Evolutionary conservation across 2,797 vertebrate genomes (phyloP).

Genomic region (Myiothlypis chrysogaster): DNA sequence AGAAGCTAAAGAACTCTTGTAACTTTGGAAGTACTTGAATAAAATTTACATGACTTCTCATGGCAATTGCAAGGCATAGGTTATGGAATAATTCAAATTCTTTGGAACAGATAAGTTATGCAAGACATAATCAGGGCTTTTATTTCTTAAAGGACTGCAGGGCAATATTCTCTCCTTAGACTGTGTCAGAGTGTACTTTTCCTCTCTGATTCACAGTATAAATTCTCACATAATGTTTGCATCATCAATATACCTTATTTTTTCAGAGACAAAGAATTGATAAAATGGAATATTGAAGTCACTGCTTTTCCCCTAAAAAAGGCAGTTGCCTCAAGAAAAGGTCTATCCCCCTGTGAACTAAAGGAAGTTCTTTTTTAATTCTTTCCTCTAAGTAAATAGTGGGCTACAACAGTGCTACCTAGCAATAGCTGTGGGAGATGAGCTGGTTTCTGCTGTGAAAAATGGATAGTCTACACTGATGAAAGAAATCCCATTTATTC

Average conservation of each 20-base stretch:
- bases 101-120: not conserved
- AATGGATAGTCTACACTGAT: not conserved
- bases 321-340: not conserved
- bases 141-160: not conserved
- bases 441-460: not conserved
- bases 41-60: not conserved
- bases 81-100: constrained; percentile 17
- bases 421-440: not conserved
- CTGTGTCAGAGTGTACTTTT: not conserved
- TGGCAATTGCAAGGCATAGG: not conserved
- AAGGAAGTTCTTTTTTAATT: not conserved
- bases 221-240: not conserved
- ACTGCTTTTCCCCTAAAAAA: not conserved
- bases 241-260: not conserved
- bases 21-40: not conserved
- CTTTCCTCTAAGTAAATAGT: not conserved
- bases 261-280: not conserved
- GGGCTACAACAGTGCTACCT: not conserved
- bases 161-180: constrained; percentile 4
- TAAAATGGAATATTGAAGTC: not conserved
- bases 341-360: not conserved
- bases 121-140: not conserved
- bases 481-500: not conserved
- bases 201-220: not conserved
- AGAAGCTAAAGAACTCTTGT: not conserved